phyloP scores from a whole-genome alignment of 1,140 invertebrate species.

The Microplitis mediator region DNA sequence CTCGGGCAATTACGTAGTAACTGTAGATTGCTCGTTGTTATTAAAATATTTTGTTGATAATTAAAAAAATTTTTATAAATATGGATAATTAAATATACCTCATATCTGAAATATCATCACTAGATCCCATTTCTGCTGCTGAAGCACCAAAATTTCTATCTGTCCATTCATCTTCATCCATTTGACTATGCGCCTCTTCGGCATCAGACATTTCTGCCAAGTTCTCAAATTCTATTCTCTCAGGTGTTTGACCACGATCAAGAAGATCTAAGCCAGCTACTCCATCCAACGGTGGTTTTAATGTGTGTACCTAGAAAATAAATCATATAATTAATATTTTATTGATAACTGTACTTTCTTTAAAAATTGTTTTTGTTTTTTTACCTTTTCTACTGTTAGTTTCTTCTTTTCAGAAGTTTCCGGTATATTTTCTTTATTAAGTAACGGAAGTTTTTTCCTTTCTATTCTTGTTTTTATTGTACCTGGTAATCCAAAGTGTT shows the following conservation, averaged over 20 bases:
- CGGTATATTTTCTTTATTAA: slow-evolving; percentile 61
- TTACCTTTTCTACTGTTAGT: slow-evolving; percentile 51
- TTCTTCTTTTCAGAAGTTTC: slow-evolving; percentile 40
- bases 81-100: slow-evolving; percentile 53
- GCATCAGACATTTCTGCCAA: slow-evolving; percentile 68
- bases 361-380: not conserved
- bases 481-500: slow-evolving; percentile 75
- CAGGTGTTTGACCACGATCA: slow-evolving; percentile 75
- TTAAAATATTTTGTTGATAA: too few species aligned
- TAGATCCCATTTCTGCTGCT: slow-evolving; percentile 71
- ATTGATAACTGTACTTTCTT: slow-evolving; percentile 5
- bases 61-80: too few species aligned
- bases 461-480: slow-evolving; percentile 57
- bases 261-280: slow-evolving; percentile 66
- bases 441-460: slow-evolving; percentile 49
- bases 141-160: slow-evolving; percentile 87
- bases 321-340: slow-evolving; percentile 8
- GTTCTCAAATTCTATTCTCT: slow-evolving; percentile 81
- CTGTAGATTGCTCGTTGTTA: too few species aligned
- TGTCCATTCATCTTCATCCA: slow-evolving; percentile 93
- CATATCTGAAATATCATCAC: slow-evolving; percentile 75
- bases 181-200: slow-evolving; percentile 77
- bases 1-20: too few species aligned
- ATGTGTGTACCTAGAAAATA: slow-evolving; percentile 10
- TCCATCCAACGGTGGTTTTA: slow-evolving; percentile 40